These are phyloP conservation scores for Luidia sarsii DNA, from an alignment of 53 echinoderm and acorn worm species.

Conservation along the genomic window DNA sequence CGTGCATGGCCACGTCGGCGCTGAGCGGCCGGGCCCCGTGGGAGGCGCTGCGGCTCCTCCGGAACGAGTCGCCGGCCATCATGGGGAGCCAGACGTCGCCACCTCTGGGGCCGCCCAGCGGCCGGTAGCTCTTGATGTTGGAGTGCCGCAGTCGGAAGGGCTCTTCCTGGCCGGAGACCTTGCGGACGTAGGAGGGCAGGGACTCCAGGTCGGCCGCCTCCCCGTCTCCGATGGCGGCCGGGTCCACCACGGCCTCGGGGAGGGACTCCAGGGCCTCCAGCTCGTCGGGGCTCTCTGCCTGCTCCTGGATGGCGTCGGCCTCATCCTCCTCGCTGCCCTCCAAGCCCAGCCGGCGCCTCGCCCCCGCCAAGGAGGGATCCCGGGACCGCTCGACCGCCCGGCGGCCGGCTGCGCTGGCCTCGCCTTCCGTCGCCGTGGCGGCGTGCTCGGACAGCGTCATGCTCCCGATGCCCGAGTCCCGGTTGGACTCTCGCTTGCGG, in stretches of 20 bases:
- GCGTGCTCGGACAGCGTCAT: constrained; percentile 85
- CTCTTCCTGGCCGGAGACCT: constrained; percentile 26
- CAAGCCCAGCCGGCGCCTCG: constrained; percentile 46
- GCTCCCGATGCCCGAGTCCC: constrained; percentile 94
- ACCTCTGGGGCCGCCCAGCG: constrained; percentile 58
- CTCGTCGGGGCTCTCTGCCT: constrained; percentile 88
- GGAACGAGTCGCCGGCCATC: constrained; percentile 46
- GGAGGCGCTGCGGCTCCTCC: constrained; percentile 27
- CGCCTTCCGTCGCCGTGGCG: constrained; percentile 8
- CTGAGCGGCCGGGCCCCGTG: constrained; percentile 61
- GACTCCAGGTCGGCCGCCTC: constrained; percentile 38
- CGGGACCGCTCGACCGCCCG: constrained; percentile 4
- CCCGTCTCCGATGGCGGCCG: constrained; percentile 26
- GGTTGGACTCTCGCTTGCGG: constrained; percentile 71
- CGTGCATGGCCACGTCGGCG: constrained; percentile 60
- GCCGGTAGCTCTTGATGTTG: constrained; percentile 75
- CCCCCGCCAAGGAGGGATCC: not conserved
- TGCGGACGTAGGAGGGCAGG: constrained; percentile 33
- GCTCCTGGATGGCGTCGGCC: constrained; percentile 62
- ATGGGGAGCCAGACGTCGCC: constrained; percentile 75
- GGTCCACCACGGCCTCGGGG: constrained; percentile 37
- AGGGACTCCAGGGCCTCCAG: constrained; percentile 85
- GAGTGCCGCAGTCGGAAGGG: constrained; percentile 63
- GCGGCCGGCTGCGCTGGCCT: constrained; percentile 21
- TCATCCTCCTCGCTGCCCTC: constrained; percentile 75